A percentile compares a stretch with the other conserved stretches of the same genome.
Evolutionary conservation across 2,888 invertebrate species (phyloP).

Genomic region (Erebia ligea): DNA sequence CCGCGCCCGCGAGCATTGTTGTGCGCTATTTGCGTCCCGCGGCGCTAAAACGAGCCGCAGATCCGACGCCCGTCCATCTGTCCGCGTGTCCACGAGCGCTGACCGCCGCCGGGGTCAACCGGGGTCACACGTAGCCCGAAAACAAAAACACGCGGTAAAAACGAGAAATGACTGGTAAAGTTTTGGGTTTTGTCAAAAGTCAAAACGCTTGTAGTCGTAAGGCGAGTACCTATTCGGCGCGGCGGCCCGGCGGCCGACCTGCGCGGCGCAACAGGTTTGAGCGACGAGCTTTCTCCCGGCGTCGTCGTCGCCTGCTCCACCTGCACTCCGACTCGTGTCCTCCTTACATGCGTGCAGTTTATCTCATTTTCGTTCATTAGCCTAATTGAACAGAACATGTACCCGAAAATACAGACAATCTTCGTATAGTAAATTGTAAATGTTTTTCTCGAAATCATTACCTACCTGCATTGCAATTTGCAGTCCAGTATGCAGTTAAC

Average conservation of each 20-base stretch:
- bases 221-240: neutral
- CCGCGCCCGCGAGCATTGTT: neutral
- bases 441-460: neutral
- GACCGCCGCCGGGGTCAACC: neutral
- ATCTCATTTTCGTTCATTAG: slow-evolving; percentile 10
- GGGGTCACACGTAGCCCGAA: neutral
- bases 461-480: too few species aligned
- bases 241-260: neutral
- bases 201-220: too few species aligned
- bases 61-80: slow-evolving; percentile 30
- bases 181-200: too few species aligned
- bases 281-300: slow-evolving; percentile 10
- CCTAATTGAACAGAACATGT: neutral
- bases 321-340: neutral
- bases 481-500: neutral
- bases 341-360: slow-evolving; percentile 5
- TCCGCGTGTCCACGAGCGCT: slow-evolving; percentile 13
- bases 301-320: neutral
- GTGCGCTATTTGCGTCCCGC: slow-evolving; percentile 31
- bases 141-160: neutral
- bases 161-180: too few species aligned
- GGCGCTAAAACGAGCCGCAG: slow-evolving; percentile 37
- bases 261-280: slow-evolving; percentile 3
- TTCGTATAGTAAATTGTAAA: neutral
- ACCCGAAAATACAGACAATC: neutral